Conservation (phyloP, 2,888 invertebrate species). For the Kryphioiulus occultus region DNA sequence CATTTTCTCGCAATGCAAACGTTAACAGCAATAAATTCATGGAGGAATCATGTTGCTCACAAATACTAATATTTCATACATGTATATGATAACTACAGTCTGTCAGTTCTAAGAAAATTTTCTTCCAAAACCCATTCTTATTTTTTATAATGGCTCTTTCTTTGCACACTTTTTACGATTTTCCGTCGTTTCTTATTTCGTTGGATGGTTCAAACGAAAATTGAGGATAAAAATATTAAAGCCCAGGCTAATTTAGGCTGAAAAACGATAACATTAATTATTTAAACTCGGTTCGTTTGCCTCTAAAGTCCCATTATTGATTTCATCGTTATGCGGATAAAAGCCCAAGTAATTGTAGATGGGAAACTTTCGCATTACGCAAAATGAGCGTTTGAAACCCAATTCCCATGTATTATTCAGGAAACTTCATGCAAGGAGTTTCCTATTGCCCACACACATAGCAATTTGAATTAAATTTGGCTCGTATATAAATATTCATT, state of each 20-base stretch:
- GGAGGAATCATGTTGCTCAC: no score
- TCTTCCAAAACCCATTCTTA: no score
- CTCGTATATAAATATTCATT: background rate
- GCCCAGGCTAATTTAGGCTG: background rate
- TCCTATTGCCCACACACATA: background rate
- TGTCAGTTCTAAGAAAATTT: no score
- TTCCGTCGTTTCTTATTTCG: background rate
- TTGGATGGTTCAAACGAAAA: background rate
- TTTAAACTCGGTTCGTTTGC: background rate
- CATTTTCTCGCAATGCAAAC: no score
- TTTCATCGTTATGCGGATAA: background rate
- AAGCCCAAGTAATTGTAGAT: background rate
- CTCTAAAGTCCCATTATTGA: background rate
- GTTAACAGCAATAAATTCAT: no score
- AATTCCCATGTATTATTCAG: background rate
- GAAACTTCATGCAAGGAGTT: background rate
- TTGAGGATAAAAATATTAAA: background rate
- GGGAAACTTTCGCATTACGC: background rate
- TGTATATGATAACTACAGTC: no score
- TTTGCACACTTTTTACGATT: background rate
- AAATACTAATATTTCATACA: no score
- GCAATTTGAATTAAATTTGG: background rate
- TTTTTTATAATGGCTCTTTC: background rate
- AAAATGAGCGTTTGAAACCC: background rate
- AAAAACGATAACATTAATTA: constrained; percentile 5